Base-by-base conservation (phyloP, 2,888 invertebrate genomes). In the Aleiodes testaceus region DNA sequence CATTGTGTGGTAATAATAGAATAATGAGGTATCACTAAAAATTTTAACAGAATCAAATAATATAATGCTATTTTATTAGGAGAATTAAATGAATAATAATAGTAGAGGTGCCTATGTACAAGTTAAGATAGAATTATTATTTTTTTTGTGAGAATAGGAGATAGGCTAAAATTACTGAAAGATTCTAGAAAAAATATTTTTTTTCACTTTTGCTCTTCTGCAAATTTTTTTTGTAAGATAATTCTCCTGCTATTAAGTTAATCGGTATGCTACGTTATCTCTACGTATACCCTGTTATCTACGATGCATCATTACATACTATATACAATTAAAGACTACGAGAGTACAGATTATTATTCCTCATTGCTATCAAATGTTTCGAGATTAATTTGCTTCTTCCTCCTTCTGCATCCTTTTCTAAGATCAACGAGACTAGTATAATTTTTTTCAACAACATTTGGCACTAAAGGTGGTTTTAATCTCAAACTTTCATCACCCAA, bases 361-460 rank as follows among this genome's bases (percentile, higher is more conserved):
- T 18, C 59, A 18, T 16, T 36, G 14, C 36, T 36, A 20, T 50
- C 16, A 36, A 59, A 14, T 7, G 20, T 36, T 36, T 42, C 59
- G 42, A 18, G 59, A 59, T 2, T 42, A 11, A 30, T 36, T 36
- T 9, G 11, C 14, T 42, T n/a, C 16, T 36, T 59, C 36, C 11
- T 55, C 4, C 11, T n/a, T 16, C 22, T 49, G 7, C 59, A 66
- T 67, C 22, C 52, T 12, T 88, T 87, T 84, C 88, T 88, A 83
- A 90, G 87, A 79, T 88, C 88, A 71, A 87, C 87, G 79, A 91
- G 88, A 67, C 88, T 89, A 82, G 91, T 89, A 82, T 90, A 90
- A 73, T 89, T 88, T 70, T 88, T 89, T 82, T 91, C 90, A n/a
- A 91, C 89, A 73, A 91, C 89, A 85, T 91, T 89, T 44, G 91